Evolutionary conservation across 2,113 vertebrate genomes (phyloP).

Genomic region (Todiramphus saurophagus): DNA sequence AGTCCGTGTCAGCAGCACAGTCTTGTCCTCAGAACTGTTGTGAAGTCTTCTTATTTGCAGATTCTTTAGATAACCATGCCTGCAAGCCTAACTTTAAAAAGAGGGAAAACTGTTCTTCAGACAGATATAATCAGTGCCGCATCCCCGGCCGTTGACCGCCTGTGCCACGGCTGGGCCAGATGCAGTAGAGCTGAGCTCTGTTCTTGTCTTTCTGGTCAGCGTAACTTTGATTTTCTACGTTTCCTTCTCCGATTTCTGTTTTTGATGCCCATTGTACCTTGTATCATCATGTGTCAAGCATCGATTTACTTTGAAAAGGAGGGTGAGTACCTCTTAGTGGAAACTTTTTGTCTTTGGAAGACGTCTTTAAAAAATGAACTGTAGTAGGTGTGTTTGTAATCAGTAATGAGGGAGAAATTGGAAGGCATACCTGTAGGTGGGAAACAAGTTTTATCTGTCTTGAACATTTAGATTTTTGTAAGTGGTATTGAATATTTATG

Average conservation of each 20-base stretch:
- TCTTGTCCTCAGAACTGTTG: slow-evolving; percentile 15
- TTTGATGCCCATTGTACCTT: neutral
- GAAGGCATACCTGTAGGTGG: slow-evolving; percentile 19
- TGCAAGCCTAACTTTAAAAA: neutral
- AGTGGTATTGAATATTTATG: neutral
- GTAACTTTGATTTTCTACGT: neutral
- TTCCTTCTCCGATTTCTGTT: neutral
- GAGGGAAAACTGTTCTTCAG: neutral
- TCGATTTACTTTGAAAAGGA: neutral
- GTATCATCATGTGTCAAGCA: neutral
- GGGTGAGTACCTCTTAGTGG: neutral
- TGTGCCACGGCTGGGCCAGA: neutral
- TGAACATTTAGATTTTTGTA: slow-evolving; percentile 14
- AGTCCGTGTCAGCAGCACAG: neutral
- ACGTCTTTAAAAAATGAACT: neutral
- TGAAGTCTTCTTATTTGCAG: slow-evolving; percentile 44
- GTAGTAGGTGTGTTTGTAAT: slow-evolving; percentile 16
- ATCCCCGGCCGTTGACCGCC: neutral
- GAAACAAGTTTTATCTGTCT: neutral
- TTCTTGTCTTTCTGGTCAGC: neutral
- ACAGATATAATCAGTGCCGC: neutral
- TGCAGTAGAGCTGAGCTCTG: neutral
- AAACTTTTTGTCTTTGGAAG: slow-evolving; percentile 24
- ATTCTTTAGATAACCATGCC: slow-evolving; percentile 39
- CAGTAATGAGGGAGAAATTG: neutral